Percentiles rank a stretch among this genome's conserved stretches.
phyloP scores from a whole-genome alignment of 2,113 vertebrate genomes.

The Piprites chloris region DNA sequence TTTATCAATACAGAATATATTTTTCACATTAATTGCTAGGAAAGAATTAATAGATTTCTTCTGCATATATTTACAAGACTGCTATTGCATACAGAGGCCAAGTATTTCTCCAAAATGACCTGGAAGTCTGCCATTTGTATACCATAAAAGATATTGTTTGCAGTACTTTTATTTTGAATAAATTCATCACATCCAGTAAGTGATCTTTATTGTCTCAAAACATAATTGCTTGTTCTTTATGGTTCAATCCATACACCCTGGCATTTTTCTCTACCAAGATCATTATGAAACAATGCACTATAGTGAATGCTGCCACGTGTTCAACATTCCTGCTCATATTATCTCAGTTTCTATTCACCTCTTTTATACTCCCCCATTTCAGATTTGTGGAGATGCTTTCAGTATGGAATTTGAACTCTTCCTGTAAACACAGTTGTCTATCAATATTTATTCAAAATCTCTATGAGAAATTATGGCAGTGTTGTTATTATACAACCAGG shows the following conservation, averaged over 20 bases:
- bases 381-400: fast-evolving
- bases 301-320: background rate
- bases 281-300: background rate
- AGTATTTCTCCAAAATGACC: background rate
- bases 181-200: background rate
- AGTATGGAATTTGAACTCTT: background rate
- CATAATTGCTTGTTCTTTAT: background rate
- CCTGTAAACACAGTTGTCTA: background rate
- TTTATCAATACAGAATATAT: background rate
- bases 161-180: background rate
- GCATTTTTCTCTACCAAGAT: background rate
- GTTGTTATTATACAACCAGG: background rate
- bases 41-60: background rate
- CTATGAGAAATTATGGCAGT: background rate
- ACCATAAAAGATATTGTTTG: background rate
- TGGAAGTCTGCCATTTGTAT: background rate
- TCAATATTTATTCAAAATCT: background rate
- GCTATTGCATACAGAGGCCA: background rate
- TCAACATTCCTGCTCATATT: background rate
- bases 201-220: background rate
- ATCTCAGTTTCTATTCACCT: background rate
- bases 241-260: background rate
- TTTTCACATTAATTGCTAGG: background rate
- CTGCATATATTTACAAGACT: background rate
- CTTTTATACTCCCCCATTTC: background rate